Evolutionary conservation across 2,797 vertebrate species (phyloP).

Genomic region (Sphenodon punctatus): DNA sequence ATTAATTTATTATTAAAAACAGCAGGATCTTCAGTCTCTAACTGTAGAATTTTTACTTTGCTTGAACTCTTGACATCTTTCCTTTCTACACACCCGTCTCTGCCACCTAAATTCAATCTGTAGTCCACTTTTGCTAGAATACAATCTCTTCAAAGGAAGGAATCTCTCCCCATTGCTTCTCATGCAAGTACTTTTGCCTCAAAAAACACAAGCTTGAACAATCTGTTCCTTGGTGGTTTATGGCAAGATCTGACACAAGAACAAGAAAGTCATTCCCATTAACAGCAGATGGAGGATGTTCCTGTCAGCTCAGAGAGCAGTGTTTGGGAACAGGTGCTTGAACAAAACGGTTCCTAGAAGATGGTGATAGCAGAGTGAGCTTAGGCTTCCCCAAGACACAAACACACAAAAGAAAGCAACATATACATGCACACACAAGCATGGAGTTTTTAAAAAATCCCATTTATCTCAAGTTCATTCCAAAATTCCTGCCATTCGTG

Average conservation of each 20-base stretch:
- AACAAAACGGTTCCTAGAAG: neutral
- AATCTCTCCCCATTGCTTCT: neutral
- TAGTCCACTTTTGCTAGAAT: neutral
- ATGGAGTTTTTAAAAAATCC: no score
- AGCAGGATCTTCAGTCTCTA: accelerated
- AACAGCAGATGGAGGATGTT: neutral
- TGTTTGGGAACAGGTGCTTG: accelerated
- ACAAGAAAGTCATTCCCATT: neutral
- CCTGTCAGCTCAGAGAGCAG: neutral
- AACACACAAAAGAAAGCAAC: no score
- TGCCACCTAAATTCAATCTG: neutral
- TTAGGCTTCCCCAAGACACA: no score
- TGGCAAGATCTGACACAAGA: neutral
- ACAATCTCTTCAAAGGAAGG: neutral
- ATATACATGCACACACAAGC: no score
- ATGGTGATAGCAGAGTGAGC: neutral
- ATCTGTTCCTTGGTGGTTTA: neutral
- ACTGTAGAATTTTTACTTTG: neutral
- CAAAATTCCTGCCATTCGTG: no score
- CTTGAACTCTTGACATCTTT: no score
- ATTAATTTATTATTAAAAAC: conserved; percentile 12
- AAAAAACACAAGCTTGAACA: neutral
- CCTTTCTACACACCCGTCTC: no score
- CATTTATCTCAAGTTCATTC: no score
- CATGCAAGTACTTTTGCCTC: neutral